Evolutionary conservation across 2,797 vertebrate genomes (phyloP).

Genomic region (Gymnodraco acuticeps): DNA sequence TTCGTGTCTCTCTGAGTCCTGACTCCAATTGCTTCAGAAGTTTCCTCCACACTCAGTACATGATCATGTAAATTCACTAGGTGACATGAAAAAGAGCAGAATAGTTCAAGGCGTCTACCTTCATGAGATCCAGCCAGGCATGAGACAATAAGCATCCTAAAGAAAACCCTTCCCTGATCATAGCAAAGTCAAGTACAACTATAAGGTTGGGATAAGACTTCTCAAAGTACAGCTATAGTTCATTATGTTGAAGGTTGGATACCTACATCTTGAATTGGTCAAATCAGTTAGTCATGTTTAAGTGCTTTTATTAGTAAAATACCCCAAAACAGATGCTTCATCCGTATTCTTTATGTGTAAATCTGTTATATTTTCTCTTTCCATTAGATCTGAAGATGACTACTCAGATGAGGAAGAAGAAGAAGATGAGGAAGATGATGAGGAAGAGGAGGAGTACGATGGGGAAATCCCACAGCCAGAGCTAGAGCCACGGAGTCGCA

Average conservation of each 20-base stretch:
- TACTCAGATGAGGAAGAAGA: slow-evolving; percentile 91
- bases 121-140: background rate
- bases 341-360: background rate
- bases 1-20: too few relatives aligned
- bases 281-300: background rate
- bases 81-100: background rate
- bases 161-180: background rate
- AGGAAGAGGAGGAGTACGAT: slow-evolving; percentile 84
- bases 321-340: background rate
- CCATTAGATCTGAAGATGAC: slow-evolving; percentile 93
- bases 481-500: slow-evolving; percentile 82
- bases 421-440: slow-evolving; percentile 81
- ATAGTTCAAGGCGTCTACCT: background rate
- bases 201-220: background rate
- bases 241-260: background rate
- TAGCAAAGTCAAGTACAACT: background rate
- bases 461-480: slow-evolving; percentile 85
- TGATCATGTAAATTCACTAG: background rate
- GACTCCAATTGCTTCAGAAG: too few relatives aligned
- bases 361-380: slow-evolving; percentile 1
- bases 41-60: too few relatives aligned
- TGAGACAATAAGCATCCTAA: background rate
- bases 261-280: background rate
- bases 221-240: background rate
- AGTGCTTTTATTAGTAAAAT: background rate